A percentile compares a stretch with the other conserved stretches of the same genome.
Evolutionary conservation across 2,888 invertebrate genomes (phyloP).

Genomic region (Mesodorylaimus sp.): DNA sequence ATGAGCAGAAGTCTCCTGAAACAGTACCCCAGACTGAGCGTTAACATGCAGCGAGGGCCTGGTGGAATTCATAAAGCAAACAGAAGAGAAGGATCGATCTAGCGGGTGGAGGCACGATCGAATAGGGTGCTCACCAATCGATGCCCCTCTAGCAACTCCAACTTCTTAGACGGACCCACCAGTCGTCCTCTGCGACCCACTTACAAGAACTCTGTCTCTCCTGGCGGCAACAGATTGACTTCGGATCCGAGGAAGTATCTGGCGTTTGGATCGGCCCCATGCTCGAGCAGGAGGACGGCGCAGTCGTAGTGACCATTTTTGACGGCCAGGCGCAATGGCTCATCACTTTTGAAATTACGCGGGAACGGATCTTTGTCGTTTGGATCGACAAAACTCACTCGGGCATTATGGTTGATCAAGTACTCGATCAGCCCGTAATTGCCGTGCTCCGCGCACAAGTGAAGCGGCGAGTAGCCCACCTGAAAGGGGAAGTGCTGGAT

Average conservation of each 20-base stretch:
- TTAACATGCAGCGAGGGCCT: too few species aligned
- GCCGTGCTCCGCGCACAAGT: conserved; percentile 58
- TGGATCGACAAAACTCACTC: conserved; percentile 46
- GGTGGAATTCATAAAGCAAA: too few species aligned
- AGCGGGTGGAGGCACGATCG: too few species aligned
- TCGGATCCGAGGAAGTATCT: conserved; percentile 43
- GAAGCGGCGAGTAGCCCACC: conserved; percentile 73
- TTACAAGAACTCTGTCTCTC: conserved; percentile 50
- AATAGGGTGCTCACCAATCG: too few species aligned
- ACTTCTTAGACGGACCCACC: too few species aligned
- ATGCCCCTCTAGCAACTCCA: too few species aligned
- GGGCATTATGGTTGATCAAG: conserved; percentile 36
- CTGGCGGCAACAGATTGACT: conserved; percentile 59
- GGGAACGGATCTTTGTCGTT: conserved; percentile 21
- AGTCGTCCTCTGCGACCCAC: too few species aligned
- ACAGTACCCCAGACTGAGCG: too few species aligned
- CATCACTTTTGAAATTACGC: conserved; percentile 39
- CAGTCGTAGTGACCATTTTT: conserved; percentile 57
- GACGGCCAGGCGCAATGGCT: conserved; percentile 69
- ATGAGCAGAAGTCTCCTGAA: conserved; percentile 51
- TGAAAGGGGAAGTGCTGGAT: too few species aligned
- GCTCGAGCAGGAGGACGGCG: conserved; percentile 48
- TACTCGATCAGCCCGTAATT: conserved; percentile 35
- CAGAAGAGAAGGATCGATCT: too few species aligned
- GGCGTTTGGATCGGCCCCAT: conserved; percentile 73